Conservation (phyloP, 2,888 invertebrate genomes). For the Hypomecis punctinalis region DNA sequence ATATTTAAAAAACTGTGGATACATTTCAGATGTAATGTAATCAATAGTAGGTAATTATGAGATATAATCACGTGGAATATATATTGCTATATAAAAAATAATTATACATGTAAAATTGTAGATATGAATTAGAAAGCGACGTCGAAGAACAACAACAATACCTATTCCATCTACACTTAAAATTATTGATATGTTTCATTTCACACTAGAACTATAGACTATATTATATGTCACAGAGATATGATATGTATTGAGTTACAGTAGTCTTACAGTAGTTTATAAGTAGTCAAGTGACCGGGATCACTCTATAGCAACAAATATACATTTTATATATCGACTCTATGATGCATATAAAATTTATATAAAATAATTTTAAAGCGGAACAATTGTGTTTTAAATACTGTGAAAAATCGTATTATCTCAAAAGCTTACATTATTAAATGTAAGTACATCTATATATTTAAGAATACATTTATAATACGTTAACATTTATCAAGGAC, state of each 20-base stretch:
- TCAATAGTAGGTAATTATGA: no score
- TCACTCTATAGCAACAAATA: constrained; percentile 41
- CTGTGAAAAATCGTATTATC: constrained; percentile 27
- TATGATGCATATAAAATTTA: constrained; percentile 46
- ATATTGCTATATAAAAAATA: constrained; percentile 3
- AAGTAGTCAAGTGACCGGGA: constrained; percentile 46
- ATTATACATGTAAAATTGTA: neutral
- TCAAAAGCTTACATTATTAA: constrained; percentile 35
- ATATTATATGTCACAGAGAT: constrained; percentile 56
- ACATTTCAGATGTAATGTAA: no score
- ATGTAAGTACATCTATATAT: constrained; percentile 5
- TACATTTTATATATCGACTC: constrained; percentile 41
- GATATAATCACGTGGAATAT: neutral
- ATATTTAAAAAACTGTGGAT: no score
- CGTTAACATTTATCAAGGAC: constrained; percentile 25
- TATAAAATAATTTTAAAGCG: constrained; percentile 27
- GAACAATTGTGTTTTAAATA: constrained; percentile 15
- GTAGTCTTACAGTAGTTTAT: constrained; percentile 54
- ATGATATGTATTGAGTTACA: constrained; percentile 63
- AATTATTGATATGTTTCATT: constrained; percentile 58
- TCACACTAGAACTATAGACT: constrained; percentile 56
- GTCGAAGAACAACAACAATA: constrained; percentile 79
- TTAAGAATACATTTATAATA: constrained; percentile 11
- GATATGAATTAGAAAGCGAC: constrained; percentile 59
- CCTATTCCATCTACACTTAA: constrained; percentile 73